Base-by-base conservation (phyloP, 1,140 invertebrate species). In the Plodia interpunctella region DNA sequence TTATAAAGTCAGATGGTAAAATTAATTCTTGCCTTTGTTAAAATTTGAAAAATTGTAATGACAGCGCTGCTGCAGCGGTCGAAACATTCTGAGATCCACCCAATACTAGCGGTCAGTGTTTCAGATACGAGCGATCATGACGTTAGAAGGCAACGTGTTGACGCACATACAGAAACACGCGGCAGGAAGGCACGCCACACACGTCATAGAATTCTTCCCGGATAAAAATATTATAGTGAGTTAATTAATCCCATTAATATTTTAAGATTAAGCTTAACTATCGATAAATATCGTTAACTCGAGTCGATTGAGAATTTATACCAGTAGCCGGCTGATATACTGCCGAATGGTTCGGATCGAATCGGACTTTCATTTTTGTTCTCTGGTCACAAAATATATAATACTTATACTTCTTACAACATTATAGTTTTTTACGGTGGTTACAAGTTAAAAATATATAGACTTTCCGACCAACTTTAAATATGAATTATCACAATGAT, bases 71-170 rank as follows among this genome's bases (percentile, higher is more conserved):
- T n/a, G n/a, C n/a, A n/a, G n/a, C n/a, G n/a, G n/a, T n/a, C n/a
- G n/a, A n/a, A n/a, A n/a, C n/a, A n/a, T n/a, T n/a, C n/a, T n/a
- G n/a, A n/a, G n/a, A n/a, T n/a, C n/a, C n/a, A n/a, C n/a, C n/a
- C n/a, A n/a, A n/a, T n/a, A n/a, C n/a, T n/a, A n/a, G n/a, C n/a
- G n/a, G n/a, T n/a, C 11, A 38, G 35, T 38, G 8, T 73, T 11
- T 32, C 66, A 87, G 84, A 72, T 82, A 2, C 71, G 70, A 60
- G 65, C 78, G 3, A 17, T 71, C 17, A 76, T 87, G 21, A 76
- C 73, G 17, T 57, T 87, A 28, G 80, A 81, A 19, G 81, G 60
- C 19, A 83, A 86, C 58, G 74, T 70, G 56, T 78, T 87, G 76
- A 79, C 56, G 44, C 83, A 87, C 58, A 77, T 55, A 59, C 84